Percentiles rank a stretch among this genome's conserved stretches.
phyloP scores from a whole-genome alignment of 1,140 invertebrate genomes.

The Trichonephila inaurata region DNA sequence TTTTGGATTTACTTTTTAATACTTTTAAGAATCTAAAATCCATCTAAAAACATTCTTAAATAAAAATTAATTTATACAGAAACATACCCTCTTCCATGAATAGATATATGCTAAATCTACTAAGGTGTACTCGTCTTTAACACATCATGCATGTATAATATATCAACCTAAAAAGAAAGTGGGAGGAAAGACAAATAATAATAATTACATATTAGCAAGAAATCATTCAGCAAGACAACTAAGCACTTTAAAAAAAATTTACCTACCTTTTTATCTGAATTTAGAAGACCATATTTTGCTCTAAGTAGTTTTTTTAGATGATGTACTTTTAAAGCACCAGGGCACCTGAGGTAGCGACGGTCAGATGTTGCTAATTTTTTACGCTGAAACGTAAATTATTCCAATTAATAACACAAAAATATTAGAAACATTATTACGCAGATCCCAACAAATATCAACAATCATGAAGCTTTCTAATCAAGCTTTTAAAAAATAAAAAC shows the following conservation, averaged over 20 bases:
- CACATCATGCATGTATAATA: slow-evolving; percentile 81
- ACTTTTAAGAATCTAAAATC: neutral
- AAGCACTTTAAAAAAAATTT: neutral
- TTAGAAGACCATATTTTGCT: slow-evolving; percentile 87
- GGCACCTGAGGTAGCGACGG: slow-evolving; percentile 89
- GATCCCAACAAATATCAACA: neutral
- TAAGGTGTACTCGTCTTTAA: slow-evolving; percentile 93
- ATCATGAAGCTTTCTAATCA: neutral
- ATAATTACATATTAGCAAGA: neutral
- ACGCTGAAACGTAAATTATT: neutral
- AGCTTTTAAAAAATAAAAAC: neutral
- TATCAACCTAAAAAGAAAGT: slow-evolving; percentile 78
- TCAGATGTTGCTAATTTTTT: slow-evolving; percentile 14
- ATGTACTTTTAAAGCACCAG: slow-evolving; percentile 91
- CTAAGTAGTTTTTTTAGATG: slow-evolving; percentile 94
- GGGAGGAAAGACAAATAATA: neutral
- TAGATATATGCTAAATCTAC: slow-evolving; percentile 99
- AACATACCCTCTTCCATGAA: slow-evolving; percentile 92
- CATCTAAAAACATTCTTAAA: neutral
- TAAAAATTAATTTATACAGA: neutral
- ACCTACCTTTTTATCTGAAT: slow-evolving; percentile 80
- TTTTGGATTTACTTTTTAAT: neutral
- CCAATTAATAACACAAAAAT: neutral
- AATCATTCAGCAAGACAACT: neutral
- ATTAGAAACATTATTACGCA: neutral